Conservation (phyloP, 2,797 vertebrate genomes). For the Arrhamphus sclerolepis region DNA sequence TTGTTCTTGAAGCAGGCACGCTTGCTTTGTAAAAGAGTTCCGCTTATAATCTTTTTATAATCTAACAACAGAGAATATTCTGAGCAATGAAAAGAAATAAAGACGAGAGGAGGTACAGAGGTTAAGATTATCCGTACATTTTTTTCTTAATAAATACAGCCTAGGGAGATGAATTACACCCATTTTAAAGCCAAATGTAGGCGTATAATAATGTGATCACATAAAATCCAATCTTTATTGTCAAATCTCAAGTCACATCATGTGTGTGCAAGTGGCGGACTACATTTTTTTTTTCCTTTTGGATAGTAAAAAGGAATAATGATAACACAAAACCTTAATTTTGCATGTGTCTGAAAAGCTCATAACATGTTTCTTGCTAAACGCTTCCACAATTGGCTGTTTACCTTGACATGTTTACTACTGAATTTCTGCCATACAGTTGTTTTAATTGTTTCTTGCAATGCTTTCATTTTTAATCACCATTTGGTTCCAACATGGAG, state of each 20-base stretch:
- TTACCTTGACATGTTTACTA: conserved; percentile 48
- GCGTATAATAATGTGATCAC: conserved; percentile 49
- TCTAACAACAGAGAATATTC: conserved; percentile 30
- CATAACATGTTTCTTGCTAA: too few relatives aligned
- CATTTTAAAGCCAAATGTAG: conserved; percentile 39
- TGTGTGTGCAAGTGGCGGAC: conserved; percentile 29
- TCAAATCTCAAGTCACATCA: conserved; percentile 41
- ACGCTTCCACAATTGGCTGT: conserved; percentile 7
- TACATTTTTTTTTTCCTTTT: conserved; percentile 14
- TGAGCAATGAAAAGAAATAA: conserved; percentile 34
- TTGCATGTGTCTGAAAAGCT: conserved; percentile 8
- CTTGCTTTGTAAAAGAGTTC: conserved; percentile 13
- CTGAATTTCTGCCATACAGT: conserved; percentile 23
- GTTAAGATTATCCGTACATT: conserved; percentile 51
- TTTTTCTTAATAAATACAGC: conserved; percentile 55
- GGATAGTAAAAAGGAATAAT: conserved; percentile 30
- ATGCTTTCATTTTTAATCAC: conserved; percentile 27
- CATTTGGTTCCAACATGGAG: conserved; percentile 33
- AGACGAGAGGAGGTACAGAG: conserved; percentile 29
- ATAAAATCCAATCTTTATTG: conserved; percentile 62
- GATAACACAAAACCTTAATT: conserved; percentile 3
- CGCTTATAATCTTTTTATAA: conserved; percentile 27
- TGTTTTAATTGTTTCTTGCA: conserved; percentile 29
- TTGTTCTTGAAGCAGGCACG: conserved; percentile 3
- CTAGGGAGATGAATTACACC: conserved; percentile 34